Percentiles rank a stretch among this genome's conserved stretches.
Evolutionary conservation across 2,888 invertebrate species (phyloP).

Genomic region (Parapristionchus giblindavisi): DNA sequence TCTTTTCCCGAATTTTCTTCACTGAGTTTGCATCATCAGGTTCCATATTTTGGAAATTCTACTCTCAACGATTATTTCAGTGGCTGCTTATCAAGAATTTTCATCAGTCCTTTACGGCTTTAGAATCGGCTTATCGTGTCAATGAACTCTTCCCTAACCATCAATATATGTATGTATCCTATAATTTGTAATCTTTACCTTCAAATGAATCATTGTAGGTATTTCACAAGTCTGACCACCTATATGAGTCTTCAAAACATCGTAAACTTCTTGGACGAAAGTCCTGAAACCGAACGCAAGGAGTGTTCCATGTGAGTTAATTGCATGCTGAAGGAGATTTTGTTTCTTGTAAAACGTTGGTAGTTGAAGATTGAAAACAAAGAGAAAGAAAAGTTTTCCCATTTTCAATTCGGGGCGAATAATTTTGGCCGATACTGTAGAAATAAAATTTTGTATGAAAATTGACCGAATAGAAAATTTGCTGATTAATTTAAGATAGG

Average conservation of each 20-base stretch:
- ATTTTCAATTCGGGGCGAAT: too few relatives aligned
- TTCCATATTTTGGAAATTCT: background rate
- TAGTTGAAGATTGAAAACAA: too few relatives aligned
- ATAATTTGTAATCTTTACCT: background rate
- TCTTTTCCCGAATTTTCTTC: background rate
- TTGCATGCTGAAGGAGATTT: too few relatives aligned
- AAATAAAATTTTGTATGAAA: too few relatives aligned
- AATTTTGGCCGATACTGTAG: too few relatives aligned
- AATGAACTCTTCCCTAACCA: background rate
- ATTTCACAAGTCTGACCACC: constrained; percentile 16
- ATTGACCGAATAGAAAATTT: too few relatives aligned
- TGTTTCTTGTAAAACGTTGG: too few relatives aligned
- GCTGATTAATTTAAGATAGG: too few relatives aligned
- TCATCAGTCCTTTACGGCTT: background rate
- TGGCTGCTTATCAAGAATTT: constrained; percentile 16
- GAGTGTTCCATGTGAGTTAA: too few relatives aligned
- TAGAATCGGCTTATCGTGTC: background rate
- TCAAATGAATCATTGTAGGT: background rate
- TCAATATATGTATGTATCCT: background rate
- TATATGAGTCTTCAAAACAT: background rate
- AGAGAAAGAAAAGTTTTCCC: too few relatives aligned
- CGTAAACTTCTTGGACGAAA: background rate
- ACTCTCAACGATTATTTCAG: background rate
- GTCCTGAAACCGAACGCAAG: background rate
- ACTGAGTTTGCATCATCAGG: background rate